phyloP scores from a whole-genome alignment of 2,113 vertebrate genomes.

The Macrotis lagotis region DNA sequence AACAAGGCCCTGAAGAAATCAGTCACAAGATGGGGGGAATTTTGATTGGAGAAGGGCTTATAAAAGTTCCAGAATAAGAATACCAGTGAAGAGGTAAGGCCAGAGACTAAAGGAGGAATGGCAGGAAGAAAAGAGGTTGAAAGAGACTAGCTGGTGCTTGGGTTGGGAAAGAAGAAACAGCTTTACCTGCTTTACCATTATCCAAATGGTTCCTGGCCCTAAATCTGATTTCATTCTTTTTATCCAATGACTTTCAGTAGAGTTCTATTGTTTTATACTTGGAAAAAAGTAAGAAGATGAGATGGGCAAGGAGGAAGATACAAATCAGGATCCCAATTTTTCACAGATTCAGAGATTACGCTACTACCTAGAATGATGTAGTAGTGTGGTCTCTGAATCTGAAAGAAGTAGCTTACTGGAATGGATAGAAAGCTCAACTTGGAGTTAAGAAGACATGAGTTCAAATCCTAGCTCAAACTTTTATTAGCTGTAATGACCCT shows the following conservation, averaged over 20 bases:
- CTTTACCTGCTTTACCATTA: neutral
- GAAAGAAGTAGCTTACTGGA: neutral
- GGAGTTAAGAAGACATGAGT: neutral
- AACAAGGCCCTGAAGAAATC: neutral
- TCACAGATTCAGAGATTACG: neutral
- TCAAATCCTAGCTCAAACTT: neutral
- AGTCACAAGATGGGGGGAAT: neutral
- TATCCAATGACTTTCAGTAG: neutral
- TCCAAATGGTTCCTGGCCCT: neutral
- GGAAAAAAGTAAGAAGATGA: too few relatives aligned
- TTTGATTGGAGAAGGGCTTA: neutral
- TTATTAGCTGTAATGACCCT: neutral
- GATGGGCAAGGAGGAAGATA: neutral
- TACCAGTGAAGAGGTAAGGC: neutral
- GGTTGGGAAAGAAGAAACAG: neutral
- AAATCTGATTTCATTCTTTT: neutral
- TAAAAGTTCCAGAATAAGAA: neutral
- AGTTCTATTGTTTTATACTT: neutral
- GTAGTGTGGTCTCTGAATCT: too few relatives aligned
- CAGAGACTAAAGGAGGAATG: neutral
- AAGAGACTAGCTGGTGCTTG: neutral
- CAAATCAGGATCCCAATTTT: neutral
- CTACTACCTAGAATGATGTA: fast-evolving
- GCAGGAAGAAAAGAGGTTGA: neutral
- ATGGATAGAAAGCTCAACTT: neutral